phyloP scores from a whole-genome alignment of 2,113 vertebrate genomes.

The Peucedramus taeniatus region DNA sequence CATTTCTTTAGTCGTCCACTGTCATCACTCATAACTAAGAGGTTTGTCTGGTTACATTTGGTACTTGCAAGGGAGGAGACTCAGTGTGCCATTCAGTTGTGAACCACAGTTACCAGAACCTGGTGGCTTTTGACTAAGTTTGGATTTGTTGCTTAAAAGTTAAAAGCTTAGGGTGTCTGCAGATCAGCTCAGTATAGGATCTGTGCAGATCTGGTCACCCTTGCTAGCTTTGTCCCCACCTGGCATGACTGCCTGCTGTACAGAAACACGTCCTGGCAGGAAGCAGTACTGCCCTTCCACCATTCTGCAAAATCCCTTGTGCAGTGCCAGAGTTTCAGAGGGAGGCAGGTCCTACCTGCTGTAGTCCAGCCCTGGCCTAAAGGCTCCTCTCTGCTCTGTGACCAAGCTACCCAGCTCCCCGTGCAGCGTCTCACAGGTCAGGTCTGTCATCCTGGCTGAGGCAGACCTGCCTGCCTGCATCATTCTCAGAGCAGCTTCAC shows the following conservation, averaged over 20 bases:
- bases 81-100: not conserved
- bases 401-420: not conserved
- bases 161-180: too few relatives aligned
- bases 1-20: not conserved
- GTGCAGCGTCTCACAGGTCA: too few relatives aligned
- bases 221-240: not conserved
- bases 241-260: rapidly evolving
- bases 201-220: not conserved
- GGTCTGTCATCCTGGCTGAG: rapidly evolving
- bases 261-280: not conserved
- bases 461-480: not conserved
- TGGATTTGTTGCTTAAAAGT: not conserved
- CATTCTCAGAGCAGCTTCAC: rapidly evolving
- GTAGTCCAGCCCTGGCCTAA: not conserved
- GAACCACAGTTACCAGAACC: not conserved
- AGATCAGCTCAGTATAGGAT: not conserved
- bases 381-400: not conserved
- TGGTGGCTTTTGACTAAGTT: rapidly evolving
- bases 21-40: not conserved
- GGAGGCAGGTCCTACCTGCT: not conserved
- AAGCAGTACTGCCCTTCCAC: not conserved
- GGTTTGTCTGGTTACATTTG: not conserved
- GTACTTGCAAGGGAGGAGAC: not conserved
- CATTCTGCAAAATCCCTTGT: rapidly evolving
- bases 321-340: rapidly evolving